These are phyloP conservation scores for Drosophila lacteicornis DNA, from an alignment of 1,140 invertebrate genomes.

Conservation along the genomic window DNA sequence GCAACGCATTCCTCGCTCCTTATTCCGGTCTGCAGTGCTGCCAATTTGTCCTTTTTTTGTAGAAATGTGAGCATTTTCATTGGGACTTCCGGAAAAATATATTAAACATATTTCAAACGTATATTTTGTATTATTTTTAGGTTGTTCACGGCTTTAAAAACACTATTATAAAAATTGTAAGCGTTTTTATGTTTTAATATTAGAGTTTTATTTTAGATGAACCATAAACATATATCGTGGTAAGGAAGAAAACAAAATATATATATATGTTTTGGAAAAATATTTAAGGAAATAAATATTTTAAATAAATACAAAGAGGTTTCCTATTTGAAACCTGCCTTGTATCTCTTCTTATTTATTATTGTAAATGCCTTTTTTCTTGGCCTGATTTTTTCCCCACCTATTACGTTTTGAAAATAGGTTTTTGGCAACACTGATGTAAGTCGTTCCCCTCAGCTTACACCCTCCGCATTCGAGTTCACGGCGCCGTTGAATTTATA, in stretches of 20 bases:
- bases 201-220: too few relatives aligned
- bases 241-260: too few relatives aligned
- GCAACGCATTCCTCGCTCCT: slow-evolving; percentile 21
- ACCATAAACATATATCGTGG: too few relatives aligned
- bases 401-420: not conserved
- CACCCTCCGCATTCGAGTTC: slow-evolving; percentile 42
- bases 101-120: too few relatives aligned
- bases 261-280: too few relatives aligned
- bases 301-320: not conserved
- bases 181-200: too few relatives aligned
- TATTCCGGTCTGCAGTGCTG: not conserved
- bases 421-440: slow-evolving; percentile 9
- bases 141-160: too few relatives aligned
- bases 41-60: not conserved
- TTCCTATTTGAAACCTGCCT: not conserved
- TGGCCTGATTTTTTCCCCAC: too few relatives aligned
- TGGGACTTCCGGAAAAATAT: not conserved
- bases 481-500: slow-evolving; percentile 75
- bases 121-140: too few relatives aligned
- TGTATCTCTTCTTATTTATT: not conserved
- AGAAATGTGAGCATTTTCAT: not conserved
- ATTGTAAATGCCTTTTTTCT: not conserved
- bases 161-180: too few relatives aligned
- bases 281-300: too few relatives aligned
- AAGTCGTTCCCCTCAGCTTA: not conserved